A percentile compares a stretch with the other conserved stretches of the same genome.
phyloP scores from a whole-genome alignment of 2,888 invertebrate species.

The Luperina testacea region DNA sequence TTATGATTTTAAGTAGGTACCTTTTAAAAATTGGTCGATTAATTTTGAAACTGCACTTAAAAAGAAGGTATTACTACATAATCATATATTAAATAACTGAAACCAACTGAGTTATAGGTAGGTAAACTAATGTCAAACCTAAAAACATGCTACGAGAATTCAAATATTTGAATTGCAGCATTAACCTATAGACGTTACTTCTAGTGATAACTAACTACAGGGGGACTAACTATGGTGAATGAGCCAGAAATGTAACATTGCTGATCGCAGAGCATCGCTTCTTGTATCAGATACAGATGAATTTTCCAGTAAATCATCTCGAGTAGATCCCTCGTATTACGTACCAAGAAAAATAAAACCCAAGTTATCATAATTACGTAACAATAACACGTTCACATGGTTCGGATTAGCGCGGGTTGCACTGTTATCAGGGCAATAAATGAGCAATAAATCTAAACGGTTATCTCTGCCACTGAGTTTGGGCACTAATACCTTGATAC shows the following conservation, averaged over 20 bases:
- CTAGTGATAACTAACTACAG: no score
- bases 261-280: neutral
- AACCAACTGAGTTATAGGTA: neutral
- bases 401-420: constrained; percentile 66
- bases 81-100: neutral
- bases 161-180: neutral
- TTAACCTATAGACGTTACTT: neutral
- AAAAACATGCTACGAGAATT: neutral
- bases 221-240: neutral
- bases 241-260: neutral
- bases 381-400: constrained; percentile 51
- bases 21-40: neutral
- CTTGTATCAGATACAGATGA: neutral
- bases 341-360: constrained; percentile 21
- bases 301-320: neutral
- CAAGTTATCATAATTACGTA: constrained; percentile 57
- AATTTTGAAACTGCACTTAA: neutral
- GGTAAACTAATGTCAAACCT: neutral
- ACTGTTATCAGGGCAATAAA: constrained; percentile 70
- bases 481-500: constrained; percentile 62
- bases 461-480: constrained; percentile 75
- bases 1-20: neutral
- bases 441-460: constrained; percentile 77
- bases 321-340: neutral
- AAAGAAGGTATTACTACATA: neutral